Percentiles rank a stretch among this genome's conserved stretches.
phyloP scores from a whole-genome alignment of 2,797 vertebrate species.

The Chelmon rostratus region DNA sequence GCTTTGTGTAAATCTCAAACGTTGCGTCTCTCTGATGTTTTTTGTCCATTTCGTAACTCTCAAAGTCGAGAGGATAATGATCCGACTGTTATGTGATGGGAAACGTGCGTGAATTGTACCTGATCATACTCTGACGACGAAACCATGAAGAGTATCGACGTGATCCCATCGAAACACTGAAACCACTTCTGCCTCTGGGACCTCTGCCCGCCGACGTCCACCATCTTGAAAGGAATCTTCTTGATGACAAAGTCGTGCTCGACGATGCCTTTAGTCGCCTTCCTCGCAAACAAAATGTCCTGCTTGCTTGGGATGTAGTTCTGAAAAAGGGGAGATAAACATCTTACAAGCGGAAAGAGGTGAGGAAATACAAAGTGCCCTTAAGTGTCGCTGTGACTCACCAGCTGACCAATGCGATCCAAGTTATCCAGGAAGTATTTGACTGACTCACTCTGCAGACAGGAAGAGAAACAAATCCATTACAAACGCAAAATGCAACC shows the following conservation, averaged over 20 bases:
- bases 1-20: constrained; percentile 63
- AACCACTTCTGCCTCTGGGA: constrained; percentile 99
- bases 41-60: constrained; percentile 31
- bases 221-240: constrained; percentile 99
- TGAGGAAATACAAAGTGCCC: background rate
- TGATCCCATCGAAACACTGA: constrained; percentile 98
- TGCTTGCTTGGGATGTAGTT: constrained; percentile 94
- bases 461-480: constrained; percentile 46
- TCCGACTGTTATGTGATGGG: constrained; percentile 2
- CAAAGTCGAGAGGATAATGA: constrained; percentile 36
- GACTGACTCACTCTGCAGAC: constrained; percentile 94
- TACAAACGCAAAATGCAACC: background rate
- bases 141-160: constrained; percentile 97
- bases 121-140: constrained; percentile 97
- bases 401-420: constrained; percentile 96
- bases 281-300: constrained; percentile 95
- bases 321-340: constrained; percentile 72
- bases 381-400: constrained; percentile 80
- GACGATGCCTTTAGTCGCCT: constrained; percentile 97
- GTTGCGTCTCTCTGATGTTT: constrained; percentile 29
- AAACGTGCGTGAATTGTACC: constrained; percentile 41
- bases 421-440: constrained; percentile 99
- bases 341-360: background rate
- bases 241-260: constrained; percentile 98
- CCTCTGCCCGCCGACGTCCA: constrained; percentile 96